These are phyloP conservation scores for Acleris holmiana DNA, from an alignment of 2,888 invertebrate genomes.

Conservation along the genomic window DNA sequence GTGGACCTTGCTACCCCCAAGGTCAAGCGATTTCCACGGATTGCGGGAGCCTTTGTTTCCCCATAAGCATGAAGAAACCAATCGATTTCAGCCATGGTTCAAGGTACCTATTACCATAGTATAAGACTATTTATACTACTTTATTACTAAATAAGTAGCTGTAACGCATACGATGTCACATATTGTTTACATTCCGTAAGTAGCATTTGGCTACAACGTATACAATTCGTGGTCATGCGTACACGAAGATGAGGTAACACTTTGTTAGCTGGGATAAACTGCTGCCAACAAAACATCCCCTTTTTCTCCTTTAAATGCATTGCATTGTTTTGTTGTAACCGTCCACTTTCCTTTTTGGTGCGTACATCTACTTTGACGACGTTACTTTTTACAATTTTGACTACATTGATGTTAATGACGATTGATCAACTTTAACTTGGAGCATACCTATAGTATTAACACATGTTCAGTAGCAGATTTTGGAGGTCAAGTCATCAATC, in stretches of 20 bases:
- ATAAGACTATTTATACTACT: too few species aligned
- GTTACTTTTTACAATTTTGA: too few species aligned
- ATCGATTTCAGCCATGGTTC: constrained; percentile 44
- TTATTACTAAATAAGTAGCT: constrained; percentile 23
- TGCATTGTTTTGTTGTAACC: too few species aligned
- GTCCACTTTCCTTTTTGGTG: too few species aligned
- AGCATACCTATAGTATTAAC: background rate
- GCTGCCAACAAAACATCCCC: too few species aligned
- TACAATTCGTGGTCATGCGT: background rate
- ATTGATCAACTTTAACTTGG: background rate
- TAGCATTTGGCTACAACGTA: background rate
- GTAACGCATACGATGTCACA: constrained; percentile 21
- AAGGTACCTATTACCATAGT: constrained; percentile 45
- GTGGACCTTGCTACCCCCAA: constrained; percentile 64
- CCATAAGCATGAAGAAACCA: constrained; percentile 38
- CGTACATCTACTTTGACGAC: too few species aligned
- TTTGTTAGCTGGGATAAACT: too few species aligned
- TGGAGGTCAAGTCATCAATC: constrained; percentile 2
- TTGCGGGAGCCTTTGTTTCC: constrained; percentile 42
- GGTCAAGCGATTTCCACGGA: constrained; percentile 54
- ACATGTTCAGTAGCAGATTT: background rate
- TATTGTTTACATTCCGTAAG: constrained; percentile 8
- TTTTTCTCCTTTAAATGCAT: too few species aligned
- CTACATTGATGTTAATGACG: too few species aligned
- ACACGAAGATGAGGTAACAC: background rate